Percentiles rank a stretch among this genome's conserved stretches.
These are phyloP conservation scores for Umimayanthus chanpuru DNA, from an alignment of 92 coral and sea anemone genomes.

Conservation along the genomic window DNA sequence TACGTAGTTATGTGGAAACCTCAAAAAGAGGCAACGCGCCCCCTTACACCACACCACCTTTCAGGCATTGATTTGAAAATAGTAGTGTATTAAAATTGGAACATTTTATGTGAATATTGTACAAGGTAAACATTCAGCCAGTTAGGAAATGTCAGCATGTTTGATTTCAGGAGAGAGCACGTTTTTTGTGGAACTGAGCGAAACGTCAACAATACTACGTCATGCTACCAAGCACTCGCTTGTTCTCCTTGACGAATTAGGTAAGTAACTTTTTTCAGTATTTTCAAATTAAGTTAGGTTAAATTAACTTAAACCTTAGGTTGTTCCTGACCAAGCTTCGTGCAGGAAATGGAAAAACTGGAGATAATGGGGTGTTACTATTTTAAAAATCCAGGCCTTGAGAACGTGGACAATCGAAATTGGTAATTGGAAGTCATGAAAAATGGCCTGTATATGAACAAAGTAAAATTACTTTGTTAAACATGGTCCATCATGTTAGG, in stretches of 20 bases:
- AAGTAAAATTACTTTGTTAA: neutral
- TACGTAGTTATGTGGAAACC: no score
- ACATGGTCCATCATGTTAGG: neutral
- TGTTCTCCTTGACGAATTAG: constrained; percentile 91
- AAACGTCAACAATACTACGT: constrained; percentile 92
- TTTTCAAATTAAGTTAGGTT: neutral
- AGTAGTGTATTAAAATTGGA: no score
- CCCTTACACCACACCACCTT: no score
- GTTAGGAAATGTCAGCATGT: no score
- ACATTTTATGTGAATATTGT: no score
- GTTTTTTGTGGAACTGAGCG: constrained; percentile 96
- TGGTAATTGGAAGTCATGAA: neutral
- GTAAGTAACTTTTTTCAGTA: constrained; percentile 35
- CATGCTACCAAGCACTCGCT: constrained; percentile 90
- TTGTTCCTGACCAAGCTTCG: neutral
- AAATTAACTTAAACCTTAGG: no score
- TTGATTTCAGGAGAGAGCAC: constrained; percentile 89
- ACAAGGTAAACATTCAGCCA: neutral
- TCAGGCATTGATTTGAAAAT: no score
- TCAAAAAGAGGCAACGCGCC: no score
- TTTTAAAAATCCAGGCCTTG: neutral
- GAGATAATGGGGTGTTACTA: neutral
- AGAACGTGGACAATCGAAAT: no score
- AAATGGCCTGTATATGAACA: neutral
- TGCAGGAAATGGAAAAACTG: neutral